phyloP scores from a whole-genome alignment of 2,888 invertebrate genomes.

The Oithona nana region DNA sequence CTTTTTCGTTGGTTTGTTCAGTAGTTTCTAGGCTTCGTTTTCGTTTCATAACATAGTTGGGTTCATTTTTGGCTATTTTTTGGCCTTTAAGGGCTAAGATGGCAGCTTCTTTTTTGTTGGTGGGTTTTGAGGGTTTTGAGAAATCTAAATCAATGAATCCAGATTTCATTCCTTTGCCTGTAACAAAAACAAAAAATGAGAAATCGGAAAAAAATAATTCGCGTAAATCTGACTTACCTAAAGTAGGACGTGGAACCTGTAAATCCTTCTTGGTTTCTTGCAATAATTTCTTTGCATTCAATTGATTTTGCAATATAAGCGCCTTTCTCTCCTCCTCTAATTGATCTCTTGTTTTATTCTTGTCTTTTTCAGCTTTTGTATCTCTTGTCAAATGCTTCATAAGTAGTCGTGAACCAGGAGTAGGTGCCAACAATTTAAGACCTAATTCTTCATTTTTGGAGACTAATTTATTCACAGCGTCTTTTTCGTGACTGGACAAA shows the following conservation, averaged over 20 bases:
- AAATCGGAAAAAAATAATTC: neutral
- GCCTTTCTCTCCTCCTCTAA: neutral
- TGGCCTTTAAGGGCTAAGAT: neutral
- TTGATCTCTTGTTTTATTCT: neutral
- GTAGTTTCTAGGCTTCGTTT: neutral
- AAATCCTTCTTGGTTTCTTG: neutral
- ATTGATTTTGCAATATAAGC: neutral
- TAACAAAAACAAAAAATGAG: no score
- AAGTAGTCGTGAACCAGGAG: constrained; percentile 23
- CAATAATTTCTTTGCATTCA: neutral
- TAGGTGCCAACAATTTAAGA: constrained; percentile 22
- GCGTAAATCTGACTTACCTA: neutral
- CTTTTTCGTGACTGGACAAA: neutral
- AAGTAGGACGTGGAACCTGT: neutral
- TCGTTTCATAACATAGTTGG: constrained; percentile 4
- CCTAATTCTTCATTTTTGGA: neutral
- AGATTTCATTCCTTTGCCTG: neutral
- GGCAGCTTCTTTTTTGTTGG: neutral
- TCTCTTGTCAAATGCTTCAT: constrained; percentile 22
- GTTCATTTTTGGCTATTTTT: constrained; percentile 1
- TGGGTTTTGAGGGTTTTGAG: no score
- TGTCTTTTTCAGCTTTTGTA: neutral
- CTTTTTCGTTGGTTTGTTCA: neutral
- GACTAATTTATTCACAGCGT: neutral
- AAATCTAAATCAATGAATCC: neutral